Base-by-base conservation (phyloP, 53 echinoderm and acorn worm genomes). In the Luidia sarsii region DNA sequence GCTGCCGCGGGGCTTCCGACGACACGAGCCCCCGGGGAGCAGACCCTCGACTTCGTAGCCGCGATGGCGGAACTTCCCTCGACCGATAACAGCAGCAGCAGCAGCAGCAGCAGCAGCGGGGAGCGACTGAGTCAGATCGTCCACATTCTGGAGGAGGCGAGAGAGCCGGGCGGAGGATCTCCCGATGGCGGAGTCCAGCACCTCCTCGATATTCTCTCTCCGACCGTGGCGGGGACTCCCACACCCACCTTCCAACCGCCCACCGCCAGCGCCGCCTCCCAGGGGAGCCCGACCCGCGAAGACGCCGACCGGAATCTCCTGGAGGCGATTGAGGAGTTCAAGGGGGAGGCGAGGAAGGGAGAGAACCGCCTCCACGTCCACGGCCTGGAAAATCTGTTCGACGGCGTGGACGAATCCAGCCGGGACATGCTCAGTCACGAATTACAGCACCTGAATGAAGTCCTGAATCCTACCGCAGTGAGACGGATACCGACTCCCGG, bases 401-500 rank as follows among this genome's bases (percentile, higher is more conserved):
- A 22, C 7, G 59, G 25, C 1, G 28, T 45, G 5, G 27, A 57
- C 16, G 43, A 75, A 57, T 30, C 60, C 18, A 57, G 29, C 43
- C 14, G 59, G 30, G 59, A 75, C 57, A 48, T 75, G 2, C 39
- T 75, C n/a, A 39, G 23, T 31, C 75, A 59, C 16, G 75, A 75
- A 29, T 57, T 75, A 22, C n/a, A 39, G 7, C 75, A 9, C 14
- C 59, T 75, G 15, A 75, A 75, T 16, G 57, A 59, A 25, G 35
- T 71, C 29, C 37, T 71, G 5, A 71, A 71, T n/a, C 71, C 38
- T 3, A 22, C 69, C 4, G 50, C 69, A 33, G 21, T 70, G 16
- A 3, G 18, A 19, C 53, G 13, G 18, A 53, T 4, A 53, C 15
- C 53, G 20, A 53, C 20, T 20, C 18, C 20, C 19, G 53, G 4